Evolutionary conservation across 2,888 invertebrate genomes (phyloP), one percentile per base, ranked within the genome.

Genomic region (Choreutis nemorana): DNA sequence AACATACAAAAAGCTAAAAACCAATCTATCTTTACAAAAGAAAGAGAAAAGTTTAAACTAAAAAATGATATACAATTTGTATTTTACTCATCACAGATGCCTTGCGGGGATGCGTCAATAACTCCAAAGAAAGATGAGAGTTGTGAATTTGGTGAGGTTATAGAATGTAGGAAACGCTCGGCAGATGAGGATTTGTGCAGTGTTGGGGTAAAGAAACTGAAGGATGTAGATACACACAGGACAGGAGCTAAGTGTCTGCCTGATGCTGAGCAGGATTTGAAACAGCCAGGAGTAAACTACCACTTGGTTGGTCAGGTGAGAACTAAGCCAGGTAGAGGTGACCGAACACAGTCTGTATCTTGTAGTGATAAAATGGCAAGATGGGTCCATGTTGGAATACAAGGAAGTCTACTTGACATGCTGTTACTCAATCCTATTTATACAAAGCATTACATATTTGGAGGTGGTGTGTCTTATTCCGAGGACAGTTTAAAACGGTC

Each of bases 71-170:
- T 91, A 14, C 75, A 82, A 14, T 94, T 92, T 63, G 89, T 94
- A 56, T 89, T 97, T 50, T 92, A 90, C 50, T 87, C 90, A 15
- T 93, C 92, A 28, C 91, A 93, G 55, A 83, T 89, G 21, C 97
- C 96, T 10, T 97, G 97, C 71, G 97, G 97, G 0, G 97, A 97
- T 82, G 94, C 94, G 8, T 89, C 94, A 10, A 96, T 97, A 44
- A 84, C 90, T 54, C 83, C 84, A 1, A 87, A 85, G 58, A 44
- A 40, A 27, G 45, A 41, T 2, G 57, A 64, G 8, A 44, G 50
- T 9, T 61, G 62, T 10, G 32, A 54, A 23, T 44, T 54, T 47
- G 77, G 78, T 31, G 54, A 66, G 8, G 14, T 70, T 7, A 11
- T 77, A 11, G 32, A 38, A 14, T 33, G 35, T 13, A 40, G 29